phyloP scores from a whole-genome alignment of 2,797 vertebrate genomes.

The Parauchenoglanis punctatus region DNA sequence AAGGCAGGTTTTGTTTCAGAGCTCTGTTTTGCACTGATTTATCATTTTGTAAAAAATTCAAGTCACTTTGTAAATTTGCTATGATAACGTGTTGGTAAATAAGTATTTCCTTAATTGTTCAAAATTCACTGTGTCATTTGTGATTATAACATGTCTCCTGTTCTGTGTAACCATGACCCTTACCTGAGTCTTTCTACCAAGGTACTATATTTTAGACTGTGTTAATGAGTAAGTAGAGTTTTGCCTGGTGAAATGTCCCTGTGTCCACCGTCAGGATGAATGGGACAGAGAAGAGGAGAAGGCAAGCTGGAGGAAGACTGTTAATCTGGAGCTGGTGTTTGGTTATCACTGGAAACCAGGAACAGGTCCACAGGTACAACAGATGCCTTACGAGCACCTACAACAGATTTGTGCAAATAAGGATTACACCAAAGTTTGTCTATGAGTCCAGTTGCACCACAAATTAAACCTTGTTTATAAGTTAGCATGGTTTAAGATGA shows the following conservation, averaged over 20 bases:
- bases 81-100: background rate
- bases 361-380: conserved; percentile 79
- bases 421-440: background rate
- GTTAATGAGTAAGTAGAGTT: background rate
- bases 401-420: background rate
- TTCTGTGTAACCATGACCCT: background rate
- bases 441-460: background rate
- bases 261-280: conserved; percentile 66
- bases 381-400: background rate
- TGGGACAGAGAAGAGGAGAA: conserved; percentile 61
- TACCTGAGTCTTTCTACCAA: background rate
- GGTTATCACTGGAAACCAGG: conserved; percentile 96
- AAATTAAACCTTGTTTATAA: background rate
- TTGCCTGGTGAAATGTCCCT: conserved; percentile 18
- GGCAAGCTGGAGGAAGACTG: conserved; percentile 66
- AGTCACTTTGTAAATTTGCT: background rate
- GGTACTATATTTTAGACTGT: background rate
- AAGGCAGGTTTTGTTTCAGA: conserved; percentile 50
- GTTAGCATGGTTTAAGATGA: background rate
- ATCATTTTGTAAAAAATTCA: background rate
- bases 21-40: background rate
- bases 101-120: background rate
- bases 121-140: background rate
- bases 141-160: background rate
- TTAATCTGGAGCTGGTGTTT: conserved; percentile 87